These are phyloP conservation scores for Poeciliopsis turrubarensis DNA, from an alignment of 2,113 vertebrate genomes.

Conservation along the genomic window DNA sequence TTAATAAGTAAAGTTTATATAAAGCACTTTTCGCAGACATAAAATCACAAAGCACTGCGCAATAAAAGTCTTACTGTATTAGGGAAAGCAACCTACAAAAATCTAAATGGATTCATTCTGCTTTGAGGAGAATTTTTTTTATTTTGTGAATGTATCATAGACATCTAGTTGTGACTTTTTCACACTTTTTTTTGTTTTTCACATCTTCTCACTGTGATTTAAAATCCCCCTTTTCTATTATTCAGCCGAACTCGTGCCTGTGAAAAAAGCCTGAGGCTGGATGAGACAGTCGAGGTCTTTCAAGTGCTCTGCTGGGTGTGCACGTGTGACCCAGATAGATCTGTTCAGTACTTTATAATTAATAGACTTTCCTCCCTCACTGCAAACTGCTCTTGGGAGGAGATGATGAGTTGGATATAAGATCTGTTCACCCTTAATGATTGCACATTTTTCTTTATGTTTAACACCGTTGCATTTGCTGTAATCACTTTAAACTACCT, in stretches of 20 bases:
- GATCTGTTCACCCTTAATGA: constrained; percentile 3
- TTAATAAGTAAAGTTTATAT: too few species aligned
- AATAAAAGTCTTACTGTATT: too few species aligned
- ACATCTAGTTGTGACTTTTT: not conserved
- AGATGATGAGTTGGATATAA: constrained; percentile 1
- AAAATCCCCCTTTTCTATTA: not conserved
- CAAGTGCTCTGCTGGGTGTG: not conserved
- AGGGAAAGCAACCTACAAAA: not conserved
- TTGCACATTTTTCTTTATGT: not conserved
- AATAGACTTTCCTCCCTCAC: constrained; percentile 12
- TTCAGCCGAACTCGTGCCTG: not conserved
- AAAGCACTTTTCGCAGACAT: too few species aligned
- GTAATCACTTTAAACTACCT: not conserved
- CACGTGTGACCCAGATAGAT: constrained; percentile 39
- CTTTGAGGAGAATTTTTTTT: not conserved
- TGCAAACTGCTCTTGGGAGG: constrained; percentile 10
- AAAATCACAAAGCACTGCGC: too few species aligned
- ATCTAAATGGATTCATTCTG: not conserved
- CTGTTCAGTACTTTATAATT: constrained; percentile 35
- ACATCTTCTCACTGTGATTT: not conserved
- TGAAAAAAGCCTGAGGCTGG: constrained; percentile 1
- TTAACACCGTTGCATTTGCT: constrained; percentile 3
- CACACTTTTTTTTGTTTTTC: too few species aligned
- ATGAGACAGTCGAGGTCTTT: not conserved
- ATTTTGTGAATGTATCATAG: not conserved